Evolutionary conservation across 2,888 invertebrate genomes (phyloP).

Genomic region (Sisyra terminalis): DNA sequence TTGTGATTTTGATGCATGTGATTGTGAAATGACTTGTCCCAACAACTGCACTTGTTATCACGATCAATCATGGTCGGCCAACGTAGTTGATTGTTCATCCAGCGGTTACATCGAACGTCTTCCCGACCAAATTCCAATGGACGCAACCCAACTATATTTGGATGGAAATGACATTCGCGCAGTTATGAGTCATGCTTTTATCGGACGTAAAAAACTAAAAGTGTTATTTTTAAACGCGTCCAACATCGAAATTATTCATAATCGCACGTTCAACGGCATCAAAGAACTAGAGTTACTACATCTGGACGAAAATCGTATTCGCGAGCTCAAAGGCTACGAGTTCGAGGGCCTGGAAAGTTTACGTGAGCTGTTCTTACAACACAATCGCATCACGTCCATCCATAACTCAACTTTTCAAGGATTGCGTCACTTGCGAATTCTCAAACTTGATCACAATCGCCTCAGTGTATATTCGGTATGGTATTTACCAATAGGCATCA

Average conservation of each 20-base stretch:
- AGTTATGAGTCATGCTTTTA: conserved; percentile 68
- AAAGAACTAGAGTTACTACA: conserved; percentile 57
- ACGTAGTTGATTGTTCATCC: conserved; percentile 67
- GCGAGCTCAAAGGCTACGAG: conserved; percentile 56
- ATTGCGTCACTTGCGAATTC: conserved; percentile 43
- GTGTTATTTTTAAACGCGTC: conserved; percentile 62
- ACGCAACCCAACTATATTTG: conserved; percentile 72
- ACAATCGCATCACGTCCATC: conserved; percentile 52
- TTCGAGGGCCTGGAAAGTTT: conserved; percentile 62
- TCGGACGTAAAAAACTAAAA: conserved; percentile 64
- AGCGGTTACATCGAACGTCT: conserved; percentile 50
- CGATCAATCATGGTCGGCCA: conserved; percentile 73
- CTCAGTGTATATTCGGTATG: conserved; percentile 52
- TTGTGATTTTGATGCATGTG: conserved; percentile 82
- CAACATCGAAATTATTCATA: conserved; percentile 61
- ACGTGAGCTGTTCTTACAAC: conserved; percentile 53
- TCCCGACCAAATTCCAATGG: conserved; percentile 77
- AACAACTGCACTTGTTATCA: conserved; percentile 77
- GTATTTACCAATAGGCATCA: conserved; percentile 46
- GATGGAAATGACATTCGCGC: conserved; percentile 68
- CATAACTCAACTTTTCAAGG: conserved; percentile 54
- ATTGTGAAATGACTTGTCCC: conserved; percentile 86
- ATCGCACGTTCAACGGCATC: conserved; percentile 72
- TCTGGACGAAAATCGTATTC: conserved; percentile 56
- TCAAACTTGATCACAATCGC: conserved; percentile 56